Evolutionary conservation across 2,113 vertebrate species (phyloP), one percentile per base, ranked within the genome.

Genomic region (Thymallus thymallus): DNA sequence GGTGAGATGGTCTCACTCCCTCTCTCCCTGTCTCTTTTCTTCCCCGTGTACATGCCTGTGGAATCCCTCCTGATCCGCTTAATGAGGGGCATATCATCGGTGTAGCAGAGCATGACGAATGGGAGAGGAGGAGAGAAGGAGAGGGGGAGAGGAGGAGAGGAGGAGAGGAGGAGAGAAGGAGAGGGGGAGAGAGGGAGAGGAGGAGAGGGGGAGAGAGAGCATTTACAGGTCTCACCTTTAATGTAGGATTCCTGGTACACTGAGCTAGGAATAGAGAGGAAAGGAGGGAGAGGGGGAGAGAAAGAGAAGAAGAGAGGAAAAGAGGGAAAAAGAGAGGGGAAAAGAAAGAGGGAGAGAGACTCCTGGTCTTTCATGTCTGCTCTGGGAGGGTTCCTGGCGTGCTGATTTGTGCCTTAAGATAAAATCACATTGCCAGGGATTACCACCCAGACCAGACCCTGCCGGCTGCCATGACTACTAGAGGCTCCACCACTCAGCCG

Each of bases 371-470:
- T 90, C 87, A 89, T 93, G 93, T 96, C 93, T 90, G 94, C 94
- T 96, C 92, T 96, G 96, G 96, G 95, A 94, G 98, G 98, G 98
- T 99, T 98, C 97, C 98, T 99, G 98, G 98, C 98, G 96, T 99
- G 96, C 96, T 99, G 98, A 99, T 99, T 99, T 99, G 97, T 98
- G 97, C 97, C 80, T 97, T 98, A 94, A 97, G 94, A 98, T 96
- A 95, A 99, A 99, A 99, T 99, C 98, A 99, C 98, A 99, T 99
- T 99, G 98, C 98, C 98, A 99, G 97, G 97, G 98, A 99, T 99
- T 99, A 98, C 98, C 98, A 99, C 97, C 91, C 91, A 96, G 89
- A 93, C 93, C 92, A 91, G 92, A 94, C 95, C 89, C 75, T 90
- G 91, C 89, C 95, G 87, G 92, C 95, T 94, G 86, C 91, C 87